These are phyloP conservation scores for Spodoptera frugiperda DNA, from an alignment of 1,140 invertebrate species.

Conservation along the genomic window DNA sequence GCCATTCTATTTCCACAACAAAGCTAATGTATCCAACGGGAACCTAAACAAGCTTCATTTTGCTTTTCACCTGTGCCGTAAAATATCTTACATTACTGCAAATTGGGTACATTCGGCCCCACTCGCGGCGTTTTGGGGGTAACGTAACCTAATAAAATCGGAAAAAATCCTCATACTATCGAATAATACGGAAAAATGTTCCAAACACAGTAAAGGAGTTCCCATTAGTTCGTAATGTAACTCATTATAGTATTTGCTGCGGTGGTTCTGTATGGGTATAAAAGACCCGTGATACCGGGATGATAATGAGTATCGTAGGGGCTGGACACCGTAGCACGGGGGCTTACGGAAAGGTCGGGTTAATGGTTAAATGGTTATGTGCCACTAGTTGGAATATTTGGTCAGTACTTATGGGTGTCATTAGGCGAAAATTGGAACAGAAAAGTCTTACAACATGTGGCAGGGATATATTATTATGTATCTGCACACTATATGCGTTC, in stretches of 20 bases:
- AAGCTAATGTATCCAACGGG: slow-evolving; percentile 41
- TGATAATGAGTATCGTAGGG: not conserved
- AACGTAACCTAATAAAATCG: slow-evolving; percentile 53
- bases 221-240: slow-evolving; percentile 35
- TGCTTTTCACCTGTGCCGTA: slow-evolving; percentile 49
- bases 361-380: slow-evolving; percentile 15
- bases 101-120: slow-evolving; percentile 55
- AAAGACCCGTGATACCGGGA: slow-evolving; percentile 6
- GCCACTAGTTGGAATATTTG: slow-evolving; percentile 2
- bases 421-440: slow-evolving; percentile 5
- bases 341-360: not conserved
- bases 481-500: no score
- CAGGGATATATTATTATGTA: not conserved
- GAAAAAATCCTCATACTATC: slow-evolving; percentile 47
- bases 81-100: slow-evolving; percentile 60
- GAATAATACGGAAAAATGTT: slow-evolving; percentile 37
- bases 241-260: slow-evolving; percentile 36
- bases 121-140: slow-evolving; percentile 47
- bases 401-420: not conserved
- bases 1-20: slow-evolving; percentile 21
- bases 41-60: slow-evolving; percentile 49
- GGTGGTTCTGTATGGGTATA: slow-evolving; percentile 11
- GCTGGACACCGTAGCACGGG: not conserved
- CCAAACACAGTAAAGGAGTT: slow-evolving; percentile 27
- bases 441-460: not conserved